Evolutionary conservation across 2,888 invertebrate genomes (phyloP).

Genomic region (Sinelater perroti): DNA sequence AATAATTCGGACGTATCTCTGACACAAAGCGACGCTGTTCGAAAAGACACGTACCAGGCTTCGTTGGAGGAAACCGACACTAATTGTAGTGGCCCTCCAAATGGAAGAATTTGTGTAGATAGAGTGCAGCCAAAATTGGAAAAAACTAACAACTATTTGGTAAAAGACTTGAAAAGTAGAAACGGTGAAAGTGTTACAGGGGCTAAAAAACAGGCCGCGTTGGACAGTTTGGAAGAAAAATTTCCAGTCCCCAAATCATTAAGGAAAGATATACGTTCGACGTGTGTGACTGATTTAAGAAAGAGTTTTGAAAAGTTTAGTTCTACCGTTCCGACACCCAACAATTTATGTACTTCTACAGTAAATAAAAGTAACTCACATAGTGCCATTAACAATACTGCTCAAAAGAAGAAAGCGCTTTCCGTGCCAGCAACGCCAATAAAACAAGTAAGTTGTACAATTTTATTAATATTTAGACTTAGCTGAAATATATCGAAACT

Average conservation of each 20-base stretch:
- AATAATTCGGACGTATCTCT: background rate
- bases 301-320: conserved; percentile 65
- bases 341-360: background rate
- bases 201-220: background rate
- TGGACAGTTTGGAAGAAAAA: conserved; percentile 33
- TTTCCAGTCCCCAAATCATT: background rate
- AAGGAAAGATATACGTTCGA: conserved; percentile 34
- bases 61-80: background rate
- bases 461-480: background rate
- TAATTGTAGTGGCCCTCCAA: background rate
- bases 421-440: background rate
- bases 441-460: conserved; percentile 13
- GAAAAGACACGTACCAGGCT: too few species aligned
- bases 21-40: conserved; percentile 1
- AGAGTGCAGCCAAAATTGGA: background rate
- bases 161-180: background rate
- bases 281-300: conserved; percentile 66
- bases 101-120: too few species aligned
- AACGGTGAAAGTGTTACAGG: background rate
- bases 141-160: background rate
- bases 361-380: conserved; percentile 4
- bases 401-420: background rate
- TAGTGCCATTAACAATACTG: conserved; percentile 20
- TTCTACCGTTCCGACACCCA: conserved; percentile 2
- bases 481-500: too few species aligned